These are phyloP conservation scores for Diglossa cyanea DNA, from an alignment of 2,797 vertebrate genomes.

Conservation along the genomic window DNA sequence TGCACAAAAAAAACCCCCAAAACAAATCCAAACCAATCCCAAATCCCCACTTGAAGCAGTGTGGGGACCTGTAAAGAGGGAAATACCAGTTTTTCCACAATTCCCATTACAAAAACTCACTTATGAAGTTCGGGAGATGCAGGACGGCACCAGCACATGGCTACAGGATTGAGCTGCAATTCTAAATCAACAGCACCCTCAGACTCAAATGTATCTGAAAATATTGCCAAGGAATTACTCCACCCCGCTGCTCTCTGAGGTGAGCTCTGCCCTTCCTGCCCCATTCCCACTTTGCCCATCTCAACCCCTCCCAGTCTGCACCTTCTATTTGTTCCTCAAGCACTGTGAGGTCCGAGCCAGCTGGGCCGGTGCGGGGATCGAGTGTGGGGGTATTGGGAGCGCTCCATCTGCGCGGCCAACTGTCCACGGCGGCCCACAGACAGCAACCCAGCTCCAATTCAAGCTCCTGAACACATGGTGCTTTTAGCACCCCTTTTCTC, in stretches of 20 bases:
- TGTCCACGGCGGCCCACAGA: background rate
- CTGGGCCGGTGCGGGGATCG: accelerated
- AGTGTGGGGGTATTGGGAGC: accelerated
- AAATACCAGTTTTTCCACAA: background rate
- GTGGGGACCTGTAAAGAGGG: background rate
- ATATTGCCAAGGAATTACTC: background rate
- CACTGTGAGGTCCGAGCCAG: accelerated
- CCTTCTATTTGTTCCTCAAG: background rate
- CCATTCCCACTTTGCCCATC: background rate
- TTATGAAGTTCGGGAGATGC: background rate
- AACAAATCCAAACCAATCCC: background rate
- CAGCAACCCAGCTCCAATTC: background rate
- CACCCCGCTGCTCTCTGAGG: accelerated
- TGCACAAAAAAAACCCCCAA: background rate
- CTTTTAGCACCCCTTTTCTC: conserved; percentile 16
- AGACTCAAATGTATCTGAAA: background rate
- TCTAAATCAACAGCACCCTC: background rate
- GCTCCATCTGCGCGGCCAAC: conserved; percentile 9
- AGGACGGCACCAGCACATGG: background rate
- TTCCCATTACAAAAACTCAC: background rate
- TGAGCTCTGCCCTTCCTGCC: background rate
- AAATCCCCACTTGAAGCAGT: background rate
- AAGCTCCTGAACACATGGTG: conserved; percentile 19
- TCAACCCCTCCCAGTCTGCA: background rate
- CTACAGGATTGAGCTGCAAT: background rate